Base-by-base conservation (phyloP, 2,888 invertebrate genomes). In the Tachina lurida region DNA sequence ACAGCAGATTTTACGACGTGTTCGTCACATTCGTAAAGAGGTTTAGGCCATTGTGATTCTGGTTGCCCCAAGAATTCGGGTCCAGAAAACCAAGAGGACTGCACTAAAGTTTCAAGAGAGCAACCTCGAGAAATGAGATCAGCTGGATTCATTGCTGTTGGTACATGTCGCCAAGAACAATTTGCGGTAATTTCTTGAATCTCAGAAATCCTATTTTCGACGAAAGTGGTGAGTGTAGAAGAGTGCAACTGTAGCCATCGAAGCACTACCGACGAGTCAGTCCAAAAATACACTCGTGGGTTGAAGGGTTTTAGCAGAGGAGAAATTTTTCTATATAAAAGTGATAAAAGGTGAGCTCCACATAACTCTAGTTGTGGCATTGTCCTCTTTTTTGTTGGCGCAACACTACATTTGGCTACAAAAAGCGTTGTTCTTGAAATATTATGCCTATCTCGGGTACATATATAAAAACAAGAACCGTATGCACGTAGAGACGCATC, bases 51-150 rank as follows among this genome's bases (percentile, higher is more conserved):
- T 12, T 73, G 73, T 7, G 17, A 19, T 73, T 73, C 73, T 12
- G 22, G 54, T 12, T 43, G 39, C 12, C 39, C 62, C 47, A 62
- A 54, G 54, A 49, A 45, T n/a, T 22, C 73, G 19, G 76, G 52
- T 15, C 77, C 47, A 54, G 52, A 58, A 82, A 76, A 52, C 71
- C 79, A 82, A 13, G 56, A 65, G 19, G 82, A 79, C 31, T 43
- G 3, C 19, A 49, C 45, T 31, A 83, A 58, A 7, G 70, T 75
- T 45, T 52, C 49, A 15, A 82, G 70, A 19, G 82, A 71, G 58
- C 81, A 62, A 56, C 79, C 82, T 56, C 82, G 54, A 31, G 84
- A 82, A 5, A 82, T 77, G 17, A 80, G 65, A 49, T 84, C 79
- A n/a, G 84, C 71, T n/a, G 84, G 79, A 49, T 84, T 87, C 13